Base-by-base conservation (phyloP, 1,140 invertebrate species). In the Papilio glaucus region DNA sequence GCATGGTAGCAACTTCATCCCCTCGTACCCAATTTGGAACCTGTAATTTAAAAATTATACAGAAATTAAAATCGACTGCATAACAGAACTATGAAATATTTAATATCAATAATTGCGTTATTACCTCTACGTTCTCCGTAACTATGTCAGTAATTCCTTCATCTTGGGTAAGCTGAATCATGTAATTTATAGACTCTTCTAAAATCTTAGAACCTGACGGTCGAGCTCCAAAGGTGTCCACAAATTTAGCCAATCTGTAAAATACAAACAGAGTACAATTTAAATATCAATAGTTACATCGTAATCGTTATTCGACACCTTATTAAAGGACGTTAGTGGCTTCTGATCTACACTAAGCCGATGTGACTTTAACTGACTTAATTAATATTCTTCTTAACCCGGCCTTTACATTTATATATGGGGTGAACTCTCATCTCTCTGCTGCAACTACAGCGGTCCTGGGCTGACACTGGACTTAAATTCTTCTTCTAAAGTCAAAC, bases 171-270 rank as follows among this genome's bases (percentile, higher is more conserved):
- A 94, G 87, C 18, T 95, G 82, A 10, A 96, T 75, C 89, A 96
- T 95, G 77, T 96, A 96, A 90, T 97, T 95, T 71, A 97, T 97
- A 1, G 96, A 92, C 61, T 95, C 85, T 89, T 97, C 96, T 18
- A 97, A 90, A 73, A 89, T 94, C 41, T 94, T 53, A 2, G 95
- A 94, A 1, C 96, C 96, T 1, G 95, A 89, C 37, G 96, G 89
- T 70, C 96, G 91, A 4, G 94, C 89, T 2, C 96, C 96, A 93
- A 96, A 97, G 76, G 93, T 95, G 78, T 97, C 96, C 0, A 96
- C 94, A 83, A 97, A 96, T 26, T 89, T 77, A 0, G 94, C 93
- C 29, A 97, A 89, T 83, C 96, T 94, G 39, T 24, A 85, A 87
- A 61, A 71, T 49, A 68, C 71, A 53, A 53, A 45, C 6, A 6